phyloP scores from a whole-genome alignment of 1,140 invertebrate species.

The Plodia interpunctella region DNA sequence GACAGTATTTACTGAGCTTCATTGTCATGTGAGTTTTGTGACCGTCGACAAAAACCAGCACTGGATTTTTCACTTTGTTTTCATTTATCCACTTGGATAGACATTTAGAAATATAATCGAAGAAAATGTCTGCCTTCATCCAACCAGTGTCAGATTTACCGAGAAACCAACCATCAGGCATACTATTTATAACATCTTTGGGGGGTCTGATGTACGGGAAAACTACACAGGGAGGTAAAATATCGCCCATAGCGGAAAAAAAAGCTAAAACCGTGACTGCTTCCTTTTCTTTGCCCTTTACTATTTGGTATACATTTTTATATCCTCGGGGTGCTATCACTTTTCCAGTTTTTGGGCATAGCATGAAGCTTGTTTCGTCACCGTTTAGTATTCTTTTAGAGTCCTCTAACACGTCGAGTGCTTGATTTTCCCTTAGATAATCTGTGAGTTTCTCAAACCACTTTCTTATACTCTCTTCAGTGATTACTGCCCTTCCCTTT shows the following conservation, averaged over 20 bases:
- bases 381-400: no score
- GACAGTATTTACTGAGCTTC: constrained; percentile 8
- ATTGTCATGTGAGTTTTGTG: constrained; percentile 6
- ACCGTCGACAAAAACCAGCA: constrained; percentile 12
- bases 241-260: no score
- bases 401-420: no score
- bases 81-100: constrained; percentile 18
- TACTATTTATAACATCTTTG: constrained; percentile 25
- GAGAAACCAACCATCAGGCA: constrained; percentile 27
- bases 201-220: constrained; percentile 15
- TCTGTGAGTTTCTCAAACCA: no score
- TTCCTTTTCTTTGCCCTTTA: no score
- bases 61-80: constrained; percentile 21
- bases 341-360: no score
- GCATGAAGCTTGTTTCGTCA: no score
- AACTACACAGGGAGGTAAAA: background rate
- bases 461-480: no score
- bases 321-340: no score
- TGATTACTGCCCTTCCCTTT: no score
- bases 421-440: no score
- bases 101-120: constrained; percentile 20
- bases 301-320: no score
- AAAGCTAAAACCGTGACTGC: background rate
- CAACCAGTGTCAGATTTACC: constrained; percentile 28
- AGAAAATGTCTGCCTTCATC: constrained; percentile 29